Evolutionary conservation across 37 sponge, comb jelly and placozoan species (phyloP).

Genomic region (Geodia barretti): DNA sequence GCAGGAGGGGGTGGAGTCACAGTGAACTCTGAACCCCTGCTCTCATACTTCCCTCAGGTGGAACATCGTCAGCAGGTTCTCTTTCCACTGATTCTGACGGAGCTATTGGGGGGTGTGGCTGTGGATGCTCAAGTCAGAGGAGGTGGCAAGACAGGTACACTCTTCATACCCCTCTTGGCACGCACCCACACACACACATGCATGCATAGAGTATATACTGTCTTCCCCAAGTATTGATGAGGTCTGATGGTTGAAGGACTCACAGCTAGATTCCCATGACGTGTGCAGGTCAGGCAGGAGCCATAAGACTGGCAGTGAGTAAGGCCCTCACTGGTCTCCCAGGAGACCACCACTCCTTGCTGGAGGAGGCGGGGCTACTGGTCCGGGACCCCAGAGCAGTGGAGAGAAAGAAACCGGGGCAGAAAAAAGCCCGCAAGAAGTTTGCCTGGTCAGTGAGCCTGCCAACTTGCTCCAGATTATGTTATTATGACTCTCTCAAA

Average conservation of each 20-base stretch:
- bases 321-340: constrained; percentile 59
- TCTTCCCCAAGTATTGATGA: too few species aligned
- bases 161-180: neutral
- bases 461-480: too few species aligned
- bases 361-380: constrained; percentile 62
- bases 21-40: constrained; percentile 44
- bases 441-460: constrained; percentile 81
- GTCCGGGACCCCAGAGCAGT: constrained; percentile 66
- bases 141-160: constrained; percentile 69
- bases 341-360: constrained; percentile 10
- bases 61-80: constrained; percentile 76
- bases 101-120: constrained; percentile 37
- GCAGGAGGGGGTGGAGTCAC: constrained; percentile 52
- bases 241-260: neutral
- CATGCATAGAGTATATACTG: neutral
- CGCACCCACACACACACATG: neutral
- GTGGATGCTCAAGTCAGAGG: constrained; percentile 52
- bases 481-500: too few species aligned
- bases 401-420: constrained; percentile 91
- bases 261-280: too few species aligned
- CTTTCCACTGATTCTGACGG: constrained; percentile 60
- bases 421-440: constrained; percentile 91
- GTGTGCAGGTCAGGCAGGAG: constrained; percentile 84
- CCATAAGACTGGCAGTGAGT: constrained; percentile 76
- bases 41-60: constrained; percentile 58